These are phyloP conservation scores for Pungitius pungitius DNA, from an alignment of 2,113 vertebrate genomes.

Conservation along the genomic window DNA sequence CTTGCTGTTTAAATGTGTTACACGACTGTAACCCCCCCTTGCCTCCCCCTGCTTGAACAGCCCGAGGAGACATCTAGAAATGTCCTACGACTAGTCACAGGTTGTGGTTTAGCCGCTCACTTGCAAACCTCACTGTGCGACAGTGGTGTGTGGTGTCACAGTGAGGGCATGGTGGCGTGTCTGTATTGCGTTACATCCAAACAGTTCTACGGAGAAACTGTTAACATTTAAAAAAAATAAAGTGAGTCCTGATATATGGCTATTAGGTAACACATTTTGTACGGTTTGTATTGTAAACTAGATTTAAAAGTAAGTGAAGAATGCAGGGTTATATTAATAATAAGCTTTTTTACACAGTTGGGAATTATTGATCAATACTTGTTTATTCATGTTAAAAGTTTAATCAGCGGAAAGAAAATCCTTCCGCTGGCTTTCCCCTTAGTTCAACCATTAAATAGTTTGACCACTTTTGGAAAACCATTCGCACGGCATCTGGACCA, in stretches of 20 bases:
- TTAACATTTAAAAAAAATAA: too few relatives aligned
- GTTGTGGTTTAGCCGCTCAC: slow-evolving; percentile 22
- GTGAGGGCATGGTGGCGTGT: neutral
- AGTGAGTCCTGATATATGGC: neutral
- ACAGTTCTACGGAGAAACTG: neutral
- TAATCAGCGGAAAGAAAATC: neutral
- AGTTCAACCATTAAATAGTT: neutral
- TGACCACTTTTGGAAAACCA: neutral
- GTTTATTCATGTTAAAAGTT: neutral
- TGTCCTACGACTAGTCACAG: slow-evolving; percentile 10
- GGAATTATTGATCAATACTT: neutral
- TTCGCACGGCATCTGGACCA: neutral
- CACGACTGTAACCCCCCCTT: too few relatives aligned
- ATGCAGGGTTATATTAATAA: neutral
- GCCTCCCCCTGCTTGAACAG: slow-evolving; percentile 24
- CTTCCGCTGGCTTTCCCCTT: neutral
- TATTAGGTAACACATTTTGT: neutral
- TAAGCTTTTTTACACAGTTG: slow-evolving; percentile 11
- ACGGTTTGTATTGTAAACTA: neutral
- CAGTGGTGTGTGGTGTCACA: neutral
- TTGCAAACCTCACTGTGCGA: slow-evolving; percentile 14
- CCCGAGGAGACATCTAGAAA: slow-evolving; percentile 40
- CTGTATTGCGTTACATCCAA: neutral
- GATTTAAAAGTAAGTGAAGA: neutral
- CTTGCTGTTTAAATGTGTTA: too few relatives aligned